phyloP scores from a whole-genome alignment of 1,140 invertebrate species.

The Drosophila albomicans region DNA sequence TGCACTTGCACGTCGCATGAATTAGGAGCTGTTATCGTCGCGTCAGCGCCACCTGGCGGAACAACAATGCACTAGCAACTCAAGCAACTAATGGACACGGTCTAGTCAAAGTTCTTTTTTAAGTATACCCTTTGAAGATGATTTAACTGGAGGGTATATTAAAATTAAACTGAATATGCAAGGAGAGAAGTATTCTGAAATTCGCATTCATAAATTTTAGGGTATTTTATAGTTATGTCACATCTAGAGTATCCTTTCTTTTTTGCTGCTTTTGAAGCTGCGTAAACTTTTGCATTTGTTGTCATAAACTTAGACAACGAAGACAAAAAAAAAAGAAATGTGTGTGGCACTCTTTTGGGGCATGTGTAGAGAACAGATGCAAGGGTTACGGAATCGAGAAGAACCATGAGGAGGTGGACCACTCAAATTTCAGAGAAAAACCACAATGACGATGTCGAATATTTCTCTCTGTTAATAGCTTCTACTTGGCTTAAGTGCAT shows the following conservation, averaged over 20 bases:
- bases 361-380: conserved; percentile 40
- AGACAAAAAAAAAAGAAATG: background rate
- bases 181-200: too few species aligned
- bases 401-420: conserved; percentile 5
- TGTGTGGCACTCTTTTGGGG: conserved; percentile 30
- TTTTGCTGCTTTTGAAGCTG: conserved; percentile 34
- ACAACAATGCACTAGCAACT: conserved; percentile 57
- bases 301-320: conserved; percentile 45
- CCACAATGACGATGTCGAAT: conserved; percentile 56
- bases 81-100: conserved; percentile 45
- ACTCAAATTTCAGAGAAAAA: conserved; percentile 67
- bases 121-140: background rate
- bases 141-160: too few species aligned
- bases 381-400: conserved; percentile 23
- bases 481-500: conserved; percentile 62
- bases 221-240: conserved; percentile 11
- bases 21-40: conserved; percentile 69
- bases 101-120: conserved; percentile 29
- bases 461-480: conserved; percentile 75
- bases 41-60: conserved; percentile 69
- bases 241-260: background rate
- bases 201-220: background rate
- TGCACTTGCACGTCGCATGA: conserved; percentile 61
- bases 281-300: conserved; percentile 62
- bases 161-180: too few species aligned